Evolutionary conservation across 1,140 invertebrate species (phyloP).

Genomic region (Hormaphis cornu): DNA sequence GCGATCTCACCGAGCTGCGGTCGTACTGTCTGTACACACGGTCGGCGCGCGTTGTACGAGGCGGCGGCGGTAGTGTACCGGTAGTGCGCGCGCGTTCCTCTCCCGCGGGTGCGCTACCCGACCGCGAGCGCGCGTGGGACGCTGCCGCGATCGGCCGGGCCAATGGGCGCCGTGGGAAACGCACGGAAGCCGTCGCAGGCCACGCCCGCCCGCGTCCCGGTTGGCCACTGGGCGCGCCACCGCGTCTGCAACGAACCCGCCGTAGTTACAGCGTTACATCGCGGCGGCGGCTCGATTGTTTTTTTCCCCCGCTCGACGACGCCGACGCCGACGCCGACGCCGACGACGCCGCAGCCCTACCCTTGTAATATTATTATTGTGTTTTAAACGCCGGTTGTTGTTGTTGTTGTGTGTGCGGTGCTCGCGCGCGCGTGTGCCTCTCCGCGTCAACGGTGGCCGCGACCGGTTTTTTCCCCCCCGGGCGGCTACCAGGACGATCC

Average conservation of each 20-base stretch:
- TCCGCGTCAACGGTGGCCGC: constrained; percentile 25
- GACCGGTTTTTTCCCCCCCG: constrained; percentile 30
- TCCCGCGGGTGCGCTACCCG: constrained; percentile 29
- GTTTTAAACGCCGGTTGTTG: constrained; percentile 6
- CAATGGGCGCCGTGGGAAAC: constrained; percentile 30
- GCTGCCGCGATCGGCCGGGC: not conserved
- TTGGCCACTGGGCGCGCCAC: constrained; percentile 20
- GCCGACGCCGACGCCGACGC: not conserved
- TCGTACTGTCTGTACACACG: no score
- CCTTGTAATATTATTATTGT: no score
- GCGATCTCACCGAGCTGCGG: not conserved
- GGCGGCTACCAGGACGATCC: constrained; percentile 27
- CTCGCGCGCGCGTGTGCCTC: not conserved
- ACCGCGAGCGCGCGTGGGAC: not conserved
- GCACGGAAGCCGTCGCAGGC: constrained; percentile 17
- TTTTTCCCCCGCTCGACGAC: not conserved
- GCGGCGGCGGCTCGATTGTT: not conserved
- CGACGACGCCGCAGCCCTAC: not conserved
- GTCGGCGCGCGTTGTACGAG: not conserved
- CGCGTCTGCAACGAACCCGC: not conserved
- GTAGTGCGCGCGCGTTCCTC: constrained; percentile 2
- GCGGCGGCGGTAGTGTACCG: not conserved
- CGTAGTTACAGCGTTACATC: no score
- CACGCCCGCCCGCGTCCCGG: constrained; percentile 19
- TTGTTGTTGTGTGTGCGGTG: no score